Conservation (phyloP, 2,888 invertebrate genomes). For the Pecten maximus region DNA sequence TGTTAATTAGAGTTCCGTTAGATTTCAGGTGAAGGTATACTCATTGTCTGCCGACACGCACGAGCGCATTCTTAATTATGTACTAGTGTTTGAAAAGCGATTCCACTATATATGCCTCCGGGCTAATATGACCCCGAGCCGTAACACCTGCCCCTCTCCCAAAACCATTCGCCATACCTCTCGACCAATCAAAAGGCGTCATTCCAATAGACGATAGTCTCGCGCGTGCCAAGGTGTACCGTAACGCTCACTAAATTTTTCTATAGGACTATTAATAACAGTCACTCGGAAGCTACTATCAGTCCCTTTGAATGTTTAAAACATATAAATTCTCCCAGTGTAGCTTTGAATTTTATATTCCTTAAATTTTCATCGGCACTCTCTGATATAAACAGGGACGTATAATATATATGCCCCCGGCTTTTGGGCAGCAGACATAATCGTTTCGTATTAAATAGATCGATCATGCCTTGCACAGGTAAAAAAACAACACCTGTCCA, state of each 20-base stretch:
- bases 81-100: constrained; percentile 9
- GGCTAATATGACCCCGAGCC: constrained; percentile 8
- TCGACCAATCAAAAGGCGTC: not conserved
- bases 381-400: not conserved
- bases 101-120: not conserved
- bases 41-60: not conserved
- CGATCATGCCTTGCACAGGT: not conserved
- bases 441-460: not conserved
- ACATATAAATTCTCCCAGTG: not conserved
- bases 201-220: not conserved
- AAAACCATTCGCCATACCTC: constrained; percentile 29
- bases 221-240: constrained; percentile 26
- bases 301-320: not conserved
- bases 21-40: not conserved
- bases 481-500: not conserved
- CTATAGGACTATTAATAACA: constrained; percentile 2
- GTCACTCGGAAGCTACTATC: not conserved
- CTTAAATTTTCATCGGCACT: not conserved
- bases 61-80: constrained; percentile 11
- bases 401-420: not conserved
- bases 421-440: not conserved
- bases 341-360: not conserved
- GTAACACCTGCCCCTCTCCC: constrained; percentile 21
- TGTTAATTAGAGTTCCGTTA: constrained; percentile 29
- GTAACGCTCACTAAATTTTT: not conserved